Percentiles rank a stretch among this genome's conserved stretches.
phyloP scores from a whole-genome alignment of 2,113 vertebrate genomes.

The Cheirogaleus medius region DNA sequence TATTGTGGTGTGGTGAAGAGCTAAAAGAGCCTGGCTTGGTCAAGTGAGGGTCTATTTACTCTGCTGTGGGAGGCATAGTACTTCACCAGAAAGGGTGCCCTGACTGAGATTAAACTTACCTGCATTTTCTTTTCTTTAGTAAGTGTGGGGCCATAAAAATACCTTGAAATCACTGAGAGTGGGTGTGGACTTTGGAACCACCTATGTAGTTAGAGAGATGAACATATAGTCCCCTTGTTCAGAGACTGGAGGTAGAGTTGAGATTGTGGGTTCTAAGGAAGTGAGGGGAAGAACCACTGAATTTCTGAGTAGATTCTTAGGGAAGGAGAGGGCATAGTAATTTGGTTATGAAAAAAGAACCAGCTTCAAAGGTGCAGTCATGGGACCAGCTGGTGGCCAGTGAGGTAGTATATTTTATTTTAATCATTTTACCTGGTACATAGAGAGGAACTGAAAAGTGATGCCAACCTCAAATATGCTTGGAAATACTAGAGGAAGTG shows the following conservation, averaged over 20 bases:
- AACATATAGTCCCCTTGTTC: background rate
- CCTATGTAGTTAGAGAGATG: background rate
- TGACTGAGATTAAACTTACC: background rate
- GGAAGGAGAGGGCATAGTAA: background rate
- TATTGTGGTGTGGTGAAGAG: background rate
- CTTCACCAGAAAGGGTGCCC: background rate
- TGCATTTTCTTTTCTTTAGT: background rate
- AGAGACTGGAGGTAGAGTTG: background rate
- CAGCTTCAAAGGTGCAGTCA: background rate
- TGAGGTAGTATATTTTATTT: background rate
- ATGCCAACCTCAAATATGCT: background rate
- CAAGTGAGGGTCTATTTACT: background rate
- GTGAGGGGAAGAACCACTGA: background rate
- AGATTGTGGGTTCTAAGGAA: background rate
- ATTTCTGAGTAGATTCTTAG: background rate
- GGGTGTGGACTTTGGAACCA: background rate
- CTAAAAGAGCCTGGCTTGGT: background rate
- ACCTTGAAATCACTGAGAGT: background rate
- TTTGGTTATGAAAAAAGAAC: background rate
- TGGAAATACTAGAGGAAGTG: conserved; percentile 7
- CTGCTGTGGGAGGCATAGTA: background rate
- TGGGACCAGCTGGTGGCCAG: background rate
- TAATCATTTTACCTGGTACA: background rate
- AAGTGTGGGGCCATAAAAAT: background rate
- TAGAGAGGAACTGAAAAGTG: background rate